phyloP scores from a whole-genome alignment of 2,113 vertebrate genomes.

The Dendrocopos noguchii region DNA sequence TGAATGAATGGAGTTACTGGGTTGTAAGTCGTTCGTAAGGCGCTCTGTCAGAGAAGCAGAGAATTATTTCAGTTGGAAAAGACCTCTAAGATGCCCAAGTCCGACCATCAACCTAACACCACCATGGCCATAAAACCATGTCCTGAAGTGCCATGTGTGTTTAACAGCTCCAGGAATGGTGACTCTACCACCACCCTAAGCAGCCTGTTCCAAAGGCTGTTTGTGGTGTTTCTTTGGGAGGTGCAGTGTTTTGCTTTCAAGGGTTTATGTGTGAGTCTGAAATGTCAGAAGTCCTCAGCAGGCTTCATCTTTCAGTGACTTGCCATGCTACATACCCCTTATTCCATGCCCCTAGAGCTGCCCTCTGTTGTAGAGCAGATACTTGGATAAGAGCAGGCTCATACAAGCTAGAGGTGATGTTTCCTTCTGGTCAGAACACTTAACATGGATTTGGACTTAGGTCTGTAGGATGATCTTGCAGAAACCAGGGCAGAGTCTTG shows the following conservation, averaged over 20 bases:
- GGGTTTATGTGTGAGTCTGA: background rate
- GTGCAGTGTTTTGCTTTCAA: background rate
- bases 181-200: too few species aligned
- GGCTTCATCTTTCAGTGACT: background rate
- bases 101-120: too few species aligned
- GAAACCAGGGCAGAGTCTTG: background rate
- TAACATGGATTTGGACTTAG: background rate
- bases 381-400: background rate
- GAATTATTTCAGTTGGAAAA: too few species aligned
- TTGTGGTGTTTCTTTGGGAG: background rate
- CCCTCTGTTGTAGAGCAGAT: accelerated
- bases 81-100: too few species aligned
- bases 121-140: too few species aligned
- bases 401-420: background rate
- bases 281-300: background rate
- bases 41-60: background rate
- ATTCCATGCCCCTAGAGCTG: accelerated
- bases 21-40: background rate
- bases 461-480: background rate
- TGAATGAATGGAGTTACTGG: background rate
- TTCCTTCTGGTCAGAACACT: background rate
- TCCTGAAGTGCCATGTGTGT: too few species aligned
- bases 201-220: too few species aligned
- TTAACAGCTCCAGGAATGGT: too few species aligned
- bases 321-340: background rate